A percentile compares a stretch with the other conserved stretches of the same genome.
phyloP scores from a whole-genome alignment of 2,888 invertebrate genomes.

The Heliconius erato region DNA sequence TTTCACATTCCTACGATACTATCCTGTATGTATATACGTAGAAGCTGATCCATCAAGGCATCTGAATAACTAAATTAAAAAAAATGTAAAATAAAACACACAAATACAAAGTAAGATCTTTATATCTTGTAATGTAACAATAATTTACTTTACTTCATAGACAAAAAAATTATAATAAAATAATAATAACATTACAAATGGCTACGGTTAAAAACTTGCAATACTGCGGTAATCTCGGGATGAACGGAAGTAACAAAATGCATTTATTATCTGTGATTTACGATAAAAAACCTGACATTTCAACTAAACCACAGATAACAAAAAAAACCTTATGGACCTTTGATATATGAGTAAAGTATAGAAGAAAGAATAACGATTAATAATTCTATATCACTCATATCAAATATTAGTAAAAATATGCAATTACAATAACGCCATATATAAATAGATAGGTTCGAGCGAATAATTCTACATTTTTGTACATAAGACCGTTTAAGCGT shows the following conservation, averaged over 20 bases:
- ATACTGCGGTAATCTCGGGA: slow-evolving; percentile 74
- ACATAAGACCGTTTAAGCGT: slow-evolving; percentile 55
- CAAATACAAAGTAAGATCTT: slow-evolving; percentile 80
- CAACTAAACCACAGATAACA: slow-evolving; percentile 14
- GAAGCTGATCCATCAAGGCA: neutral
- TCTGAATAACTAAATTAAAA: neutral
- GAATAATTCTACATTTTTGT: slow-evolving; percentile 54
- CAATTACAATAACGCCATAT: slow-evolving; percentile 1
- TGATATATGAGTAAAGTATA: slow-evolving; percentile 1
- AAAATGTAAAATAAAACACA: slow-evolving; percentile 59
- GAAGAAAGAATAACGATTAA: slow-evolving; percentile 9
- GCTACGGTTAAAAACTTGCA: slow-evolving; percentile 70
- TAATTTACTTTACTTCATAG: slow-evolving; percentile 80
- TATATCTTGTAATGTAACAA: slow-evolving; percentile 83
- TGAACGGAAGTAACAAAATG: slow-evolving; percentile 52
- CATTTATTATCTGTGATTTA: slow-evolving; percentile 33
- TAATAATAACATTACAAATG: slow-evolving; percentile 72
- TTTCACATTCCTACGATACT: too few species aligned
- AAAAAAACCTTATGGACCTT: neutral
- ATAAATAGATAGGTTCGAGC: slow-evolving; percentile 37
- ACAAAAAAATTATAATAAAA: slow-evolving; percentile 65
- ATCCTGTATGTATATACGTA: neutral
- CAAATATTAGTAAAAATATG: slow-evolving; percentile 22
- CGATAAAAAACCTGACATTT: slow-evolving; percentile 3
- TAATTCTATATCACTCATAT: slow-evolving; percentile 20